Evolutionary conservation across 2,113 vertebrate species (phyloP), one percentile per base, ranked within the genome.

Genomic region (Mystacornis crossleyi): DNA sequence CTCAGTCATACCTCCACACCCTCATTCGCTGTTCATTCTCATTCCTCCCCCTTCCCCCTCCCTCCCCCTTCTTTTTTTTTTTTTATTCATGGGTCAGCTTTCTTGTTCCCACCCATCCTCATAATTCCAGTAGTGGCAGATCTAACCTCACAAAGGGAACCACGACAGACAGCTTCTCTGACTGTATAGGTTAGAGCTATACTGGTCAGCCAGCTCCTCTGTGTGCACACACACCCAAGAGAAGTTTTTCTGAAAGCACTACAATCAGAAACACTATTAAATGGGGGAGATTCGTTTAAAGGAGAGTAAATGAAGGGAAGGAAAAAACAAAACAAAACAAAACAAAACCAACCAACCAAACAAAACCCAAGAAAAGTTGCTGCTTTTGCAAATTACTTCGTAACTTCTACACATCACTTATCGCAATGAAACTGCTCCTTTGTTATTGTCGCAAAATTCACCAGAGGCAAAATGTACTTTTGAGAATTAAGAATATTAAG

Each of bases 1-100:
- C 78, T 92, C 92, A 80, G 70, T 94, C 95, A 96, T 83, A 61
- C 14, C 74, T 86, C 92, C 95, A 92, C 93, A 40, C 94, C 95
- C 96, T 92, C 67, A 58, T 78, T 85, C 19, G 4, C 43, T 74
- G 61, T 14, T 94, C 87, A 28, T 72, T 73, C 74, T 77, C 83
- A 91, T 91, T 93, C 77, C 71, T 93, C 17, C 40, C 12, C 18
- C 14, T 53, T 18, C 23, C 12, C 18, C 20, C 9, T 43, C 45
- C 8, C n/a, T 33, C 12, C 2, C 0, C 9, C 3, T 40, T 12
- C 10, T 58, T 74, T n/a, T 81, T 67, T 16, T 18, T 57, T 84
- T 88, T 93, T 57, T 33, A 25, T 80, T 64, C 17, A 0, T 43
- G 53, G 71, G 58, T 97, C 93, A 94, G 51, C 24, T 97, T 96